Base-by-base conservation (phyloP, 2,888 invertebrate species). In the Amiota communis region DNA sequence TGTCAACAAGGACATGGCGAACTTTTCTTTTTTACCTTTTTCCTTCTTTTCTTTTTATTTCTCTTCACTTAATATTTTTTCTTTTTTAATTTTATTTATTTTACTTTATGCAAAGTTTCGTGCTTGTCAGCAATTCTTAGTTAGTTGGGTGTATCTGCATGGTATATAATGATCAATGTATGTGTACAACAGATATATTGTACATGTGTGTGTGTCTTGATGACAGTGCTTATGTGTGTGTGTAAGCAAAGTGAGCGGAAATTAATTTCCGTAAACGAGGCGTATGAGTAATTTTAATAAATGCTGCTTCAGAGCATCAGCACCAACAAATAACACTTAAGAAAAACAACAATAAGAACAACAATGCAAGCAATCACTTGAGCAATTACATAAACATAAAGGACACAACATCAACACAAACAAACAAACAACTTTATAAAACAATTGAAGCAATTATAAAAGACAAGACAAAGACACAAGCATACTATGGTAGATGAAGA, bases 221-320 rank as follows among this genome's bases (percentile, higher is more conserved):
- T 36, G 36, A 36, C 36, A 36, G 36, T 36, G 36, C 6, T 36
- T 36, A 36, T 36, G 36, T 36, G 6, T 36, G 36, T 36, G 36
- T 36, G 36, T 6, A 36, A 36, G 36, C 36, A 36, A 36, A 36
- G 36, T 36, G 11, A 59, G 36, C 65, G 67, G 67, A 68, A 68
- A 68, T 68, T 68, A 68, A 68, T 68, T 68, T 68, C 67, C 51
- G 67, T 23, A 20, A 68, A 68, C 67, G 67, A 9, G 67, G 67
- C 67, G 67, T 53, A 68, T 68, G 53, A 17, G 67, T n/a, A 68
- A 53, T 68, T 64, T 64, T 46, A 46, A 64, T 64, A 47, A 64
- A 47, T 64, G 15, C 36, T 11, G 36, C 36, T 36, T 36, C 36
- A 36, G 36, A 36, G 6, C 36, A 36, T 36, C 36, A 36, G 15